Evolutionary conservation across 2,888 invertebrate genomes (phyloP).

Genomic region (Prostheceraeus crozeri): DNA sequence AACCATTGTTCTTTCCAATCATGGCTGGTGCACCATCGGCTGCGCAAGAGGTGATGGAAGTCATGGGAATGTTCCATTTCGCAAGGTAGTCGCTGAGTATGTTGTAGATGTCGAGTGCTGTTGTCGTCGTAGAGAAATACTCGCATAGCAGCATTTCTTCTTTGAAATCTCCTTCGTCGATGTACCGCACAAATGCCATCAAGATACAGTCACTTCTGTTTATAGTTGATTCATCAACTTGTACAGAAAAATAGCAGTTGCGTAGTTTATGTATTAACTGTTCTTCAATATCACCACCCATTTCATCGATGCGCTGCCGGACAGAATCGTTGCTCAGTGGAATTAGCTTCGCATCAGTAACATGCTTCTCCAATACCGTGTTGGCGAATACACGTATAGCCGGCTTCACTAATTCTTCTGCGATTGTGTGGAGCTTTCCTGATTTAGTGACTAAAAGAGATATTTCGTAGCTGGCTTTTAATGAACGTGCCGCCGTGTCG

Average conservation of each 20-base stretch:
- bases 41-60: background rate
- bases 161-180: background rate
- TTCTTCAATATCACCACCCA: background rate
- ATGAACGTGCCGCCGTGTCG: too few relatives aligned
- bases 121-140: background rate
- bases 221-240: constrained; percentile 3
- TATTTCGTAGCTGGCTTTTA: background rate
- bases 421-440: constrained; percentile 9
- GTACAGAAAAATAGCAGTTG: background rate
- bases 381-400: background rate
- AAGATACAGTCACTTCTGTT: background rate
- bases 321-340: constrained; percentile 1
- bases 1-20: constrained; percentile 1
- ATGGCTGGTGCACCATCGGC: background rate
- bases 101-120: background rate
- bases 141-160: constrained; percentile 16
- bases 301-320: constrained; percentile 1
- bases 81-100: background rate
- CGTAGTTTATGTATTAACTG: background rate
- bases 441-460: constrained; percentile 1
- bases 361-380: background rate
- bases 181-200: background rate
- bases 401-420: background rate
- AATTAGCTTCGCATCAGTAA: background rate
- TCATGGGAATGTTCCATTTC: background rate